phyloP scores from a whole-genome alignment of 2,113 vertebrate species.

The Chrysochloris asiatica region DNA sequence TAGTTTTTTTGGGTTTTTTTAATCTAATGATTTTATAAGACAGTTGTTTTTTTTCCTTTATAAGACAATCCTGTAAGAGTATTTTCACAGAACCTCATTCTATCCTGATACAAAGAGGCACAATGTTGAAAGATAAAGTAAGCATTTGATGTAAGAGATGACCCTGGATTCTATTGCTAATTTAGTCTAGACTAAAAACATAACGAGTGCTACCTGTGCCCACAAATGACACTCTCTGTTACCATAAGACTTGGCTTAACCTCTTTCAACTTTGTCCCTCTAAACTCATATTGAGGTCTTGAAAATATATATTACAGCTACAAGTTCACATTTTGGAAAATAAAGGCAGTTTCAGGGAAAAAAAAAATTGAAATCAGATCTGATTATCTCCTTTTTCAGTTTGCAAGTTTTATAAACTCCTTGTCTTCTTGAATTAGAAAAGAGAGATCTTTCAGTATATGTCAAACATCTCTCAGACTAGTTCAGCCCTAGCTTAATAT shows the following conservation, averaged over 20 bases:
- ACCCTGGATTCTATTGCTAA: neutral
- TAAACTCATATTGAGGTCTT: neutral
- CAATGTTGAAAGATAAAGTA: neutral
- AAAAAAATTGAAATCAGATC: neutral
- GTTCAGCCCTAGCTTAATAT: neutral
- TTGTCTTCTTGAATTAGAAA: neutral
- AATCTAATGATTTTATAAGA: too few relatives aligned
- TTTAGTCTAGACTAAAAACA: neutral
- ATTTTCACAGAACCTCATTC: neutral
- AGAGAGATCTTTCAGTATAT: neutral
- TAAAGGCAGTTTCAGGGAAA: neutral
- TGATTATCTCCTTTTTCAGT: neutral
- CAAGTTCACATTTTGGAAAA: neutral
- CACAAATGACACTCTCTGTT: fast-evolving
- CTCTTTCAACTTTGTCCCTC: neutral
- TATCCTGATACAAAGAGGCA: neutral
- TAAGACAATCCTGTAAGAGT: neutral
- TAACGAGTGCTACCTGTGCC: fast-evolving
- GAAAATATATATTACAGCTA: neutral
- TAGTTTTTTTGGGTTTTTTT: too few relatives aligned
- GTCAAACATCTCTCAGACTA: neutral
- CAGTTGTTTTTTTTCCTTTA: neutral
- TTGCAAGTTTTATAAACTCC: neutral
- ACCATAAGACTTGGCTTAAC: neutral
- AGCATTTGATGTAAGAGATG: neutral